Base-by-base conservation (phyloP, 2,888 invertebrate species). In the Tetranychus truncatus region DNA sequence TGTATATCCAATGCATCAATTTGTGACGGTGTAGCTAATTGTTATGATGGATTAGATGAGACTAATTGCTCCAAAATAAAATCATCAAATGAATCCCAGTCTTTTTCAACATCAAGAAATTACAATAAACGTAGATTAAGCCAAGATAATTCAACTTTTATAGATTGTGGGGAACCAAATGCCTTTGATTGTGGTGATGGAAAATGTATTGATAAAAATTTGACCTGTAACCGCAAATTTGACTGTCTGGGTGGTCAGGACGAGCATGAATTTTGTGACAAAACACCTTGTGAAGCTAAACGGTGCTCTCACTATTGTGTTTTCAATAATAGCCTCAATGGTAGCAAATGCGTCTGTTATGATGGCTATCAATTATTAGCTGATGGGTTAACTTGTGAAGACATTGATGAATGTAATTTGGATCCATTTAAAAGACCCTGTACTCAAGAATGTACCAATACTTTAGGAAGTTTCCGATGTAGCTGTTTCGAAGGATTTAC, bases 41-140 rank as follows among this genome's bases (percentile, higher is more conserved):
- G 80, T 72, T 73, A 69, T 2, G 79, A 80, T 75, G 76, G 75
- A 44, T 78, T 79, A 0, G 80, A 80, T 73, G 80, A 80, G 77
- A 72, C 65, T 9, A 74, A 77, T 55, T 77, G 77, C 74, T 20
- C 72, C 20, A 18, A 20, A 7, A 15, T 55, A 15, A 55, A 55
- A 55, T 15, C 11, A 15, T 5, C 11, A 2, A 55, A 55, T 15
- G 34, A 34, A 34, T 34, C 34, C 5, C 2, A 34, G 5, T 34
- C 34, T 34, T 34, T 34, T 34, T 4, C 34, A 34, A 34, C 34
- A 34, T 34, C 34, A 34, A 34, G 34, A 3, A 55, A 55, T 15
- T 15, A 55, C 15, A 55, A 55, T 15, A 55, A 6, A 7, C 9
- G 15, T 55, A 9, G 15, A 55, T 15, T 55, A 55, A 55, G 15